Evolutionary conservation across 1,140 invertebrate species (phyloP).

Genomic region (Colletes latitarsis): DNA sequence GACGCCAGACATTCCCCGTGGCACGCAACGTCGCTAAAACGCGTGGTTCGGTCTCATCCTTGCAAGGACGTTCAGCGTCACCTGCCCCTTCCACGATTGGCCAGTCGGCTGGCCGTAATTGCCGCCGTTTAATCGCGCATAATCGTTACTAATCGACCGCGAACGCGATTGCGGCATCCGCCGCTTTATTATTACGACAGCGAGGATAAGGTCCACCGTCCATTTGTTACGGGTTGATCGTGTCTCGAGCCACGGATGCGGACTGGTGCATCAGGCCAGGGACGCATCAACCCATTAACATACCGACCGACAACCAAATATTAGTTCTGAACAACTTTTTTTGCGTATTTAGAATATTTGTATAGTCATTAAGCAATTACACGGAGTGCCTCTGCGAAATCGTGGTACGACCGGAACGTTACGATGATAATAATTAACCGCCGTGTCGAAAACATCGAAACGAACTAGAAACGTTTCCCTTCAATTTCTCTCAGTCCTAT

Average conservation of each 20-base stretch:
- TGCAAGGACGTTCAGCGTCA: constrained; percentile 74
- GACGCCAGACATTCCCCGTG: neutral
- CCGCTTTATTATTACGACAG: constrained; percentile 72
- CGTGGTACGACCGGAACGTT: no score
- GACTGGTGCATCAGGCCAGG: no score
- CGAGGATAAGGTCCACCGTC: constrained; percentile 46
- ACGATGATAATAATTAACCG: no score
- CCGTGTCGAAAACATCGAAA: no score
- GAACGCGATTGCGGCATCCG: constrained; percentile 73
- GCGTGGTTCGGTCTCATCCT: constrained; percentile 66
- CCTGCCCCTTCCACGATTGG: neutral
- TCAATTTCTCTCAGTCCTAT: no score
- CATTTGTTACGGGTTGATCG: constrained; percentile 70
- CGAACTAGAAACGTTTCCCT: no score
- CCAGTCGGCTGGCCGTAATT: constrained; percentile 64
- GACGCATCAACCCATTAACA: no score
- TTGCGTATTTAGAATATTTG: no score
- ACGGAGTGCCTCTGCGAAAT: no score
- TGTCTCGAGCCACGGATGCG: constrained; percentile 7
- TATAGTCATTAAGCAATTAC: no score
- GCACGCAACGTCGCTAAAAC: neutral
- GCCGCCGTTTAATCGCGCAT: constrained; percentile 75
- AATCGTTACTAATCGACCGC: constrained; percentile 77
- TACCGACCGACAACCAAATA: no score
- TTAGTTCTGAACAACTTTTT: no score